Evolutionary conservation across 2,797 vertebrate species (phyloP).

Genomic region (Acipenser oxyrinchus): DNA sequence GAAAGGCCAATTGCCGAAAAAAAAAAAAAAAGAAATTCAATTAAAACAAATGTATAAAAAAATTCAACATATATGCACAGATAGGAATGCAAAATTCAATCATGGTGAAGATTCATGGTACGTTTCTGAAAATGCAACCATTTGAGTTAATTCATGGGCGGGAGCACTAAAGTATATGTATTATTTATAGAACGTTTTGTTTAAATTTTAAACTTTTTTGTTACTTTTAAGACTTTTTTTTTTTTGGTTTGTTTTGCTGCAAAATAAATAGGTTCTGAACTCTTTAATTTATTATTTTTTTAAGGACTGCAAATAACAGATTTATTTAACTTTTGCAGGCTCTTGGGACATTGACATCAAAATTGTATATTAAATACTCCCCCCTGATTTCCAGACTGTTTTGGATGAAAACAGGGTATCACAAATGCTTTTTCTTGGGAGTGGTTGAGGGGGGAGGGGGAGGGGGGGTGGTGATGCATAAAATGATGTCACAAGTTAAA

Average conservation of each 20-base stretch:
- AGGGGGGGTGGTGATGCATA: slow-evolving; percentile 34
- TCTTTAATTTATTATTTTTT: slow-evolving; percentile 99
- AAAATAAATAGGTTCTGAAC: slow-evolving; percentile 73
- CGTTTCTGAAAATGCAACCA: slow-evolving; percentile 70
- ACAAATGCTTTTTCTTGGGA: slow-evolving; percentile 23
- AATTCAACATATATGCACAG: slow-evolving; percentile 29
- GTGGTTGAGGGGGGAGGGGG: slow-evolving; percentile 31
- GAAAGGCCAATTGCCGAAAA: slow-evolving; percentile 28
- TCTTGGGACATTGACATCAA: slow-evolving; percentile 84
- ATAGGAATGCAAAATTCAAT: slow-evolving; percentile 11
- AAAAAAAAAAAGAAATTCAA: slow-evolving; percentile 30
- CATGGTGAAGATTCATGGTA: slow-evolving; percentile 45
- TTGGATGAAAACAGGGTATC: slow-evolving; percentile 28
- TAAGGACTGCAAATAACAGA: slow-evolving; percentile 90
- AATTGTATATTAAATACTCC: slow-evolving; percentile 51
- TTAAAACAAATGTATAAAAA: slow-evolving; percentile 26
- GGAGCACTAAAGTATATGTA: slow-evolving; percentile 83
- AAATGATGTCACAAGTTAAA: slow-evolving; percentile 38
- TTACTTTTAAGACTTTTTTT: slow-evolving; percentile 68
- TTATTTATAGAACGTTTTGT: slow-evolving; percentile 98
- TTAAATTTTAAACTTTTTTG: slow-evolving; percentile 77
- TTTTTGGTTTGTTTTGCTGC: slow-evolving; percentile 67
- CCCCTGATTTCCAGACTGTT: slow-evolving; percentile 12
- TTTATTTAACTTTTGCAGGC: slow-evolving; percentile 97
- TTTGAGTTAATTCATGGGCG: slow-evolving; percentile 72